Evolutionary conservation across 2,113 vertebrate genomes (phyloP).

Genomic region (Tetraodon nigroviridis): DNA sequence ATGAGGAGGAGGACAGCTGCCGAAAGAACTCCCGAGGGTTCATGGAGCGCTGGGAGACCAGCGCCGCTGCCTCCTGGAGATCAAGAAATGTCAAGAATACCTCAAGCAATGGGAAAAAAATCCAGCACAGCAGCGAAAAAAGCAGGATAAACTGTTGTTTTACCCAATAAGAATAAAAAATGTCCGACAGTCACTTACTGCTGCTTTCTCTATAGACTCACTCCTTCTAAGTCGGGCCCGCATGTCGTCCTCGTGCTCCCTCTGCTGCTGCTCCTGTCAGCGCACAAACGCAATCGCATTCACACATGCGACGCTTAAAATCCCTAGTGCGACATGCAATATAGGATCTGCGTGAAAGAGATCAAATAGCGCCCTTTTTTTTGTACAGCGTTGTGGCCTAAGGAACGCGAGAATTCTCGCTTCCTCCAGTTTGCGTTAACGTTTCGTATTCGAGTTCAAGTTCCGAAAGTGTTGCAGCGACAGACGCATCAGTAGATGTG

Average conservation of each 20-base stretch:
- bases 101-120: not conserved
- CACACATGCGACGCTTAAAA: too few species aligned
- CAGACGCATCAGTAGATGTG: not conserved
- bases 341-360: too few species aligned
- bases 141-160: not conserved
- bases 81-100: not conserved
- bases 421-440: not conserved
- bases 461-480: not conserved
- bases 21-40: slow-evolving; percentile 81
- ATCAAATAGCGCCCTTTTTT: not conserved
- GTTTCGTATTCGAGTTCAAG: not conserved
- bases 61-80: slow-evolving; percentile 76
- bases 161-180: not conserved
- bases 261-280: slow-evolving; percentile 71
- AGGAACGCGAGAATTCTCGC: not conserved
- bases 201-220: slow-evolving; percentile 80
- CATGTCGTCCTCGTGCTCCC: slow-evolving; percentile 75
- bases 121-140: not conserved
- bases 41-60: slow-evolving; percentile 77
- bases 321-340: too few species aligned
- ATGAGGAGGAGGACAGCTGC: slow-evolving; percentile 77
- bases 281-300: slow-evolving; percentile 1
- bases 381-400: not conserved
- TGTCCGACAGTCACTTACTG: slow-evolving; percentile 65
- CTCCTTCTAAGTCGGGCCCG: slow-evolving; percentile 71